phyloP scores from a whole-genome alignment of 2,888 invertebrate genomes.

The Pecten maximus region DNA sequence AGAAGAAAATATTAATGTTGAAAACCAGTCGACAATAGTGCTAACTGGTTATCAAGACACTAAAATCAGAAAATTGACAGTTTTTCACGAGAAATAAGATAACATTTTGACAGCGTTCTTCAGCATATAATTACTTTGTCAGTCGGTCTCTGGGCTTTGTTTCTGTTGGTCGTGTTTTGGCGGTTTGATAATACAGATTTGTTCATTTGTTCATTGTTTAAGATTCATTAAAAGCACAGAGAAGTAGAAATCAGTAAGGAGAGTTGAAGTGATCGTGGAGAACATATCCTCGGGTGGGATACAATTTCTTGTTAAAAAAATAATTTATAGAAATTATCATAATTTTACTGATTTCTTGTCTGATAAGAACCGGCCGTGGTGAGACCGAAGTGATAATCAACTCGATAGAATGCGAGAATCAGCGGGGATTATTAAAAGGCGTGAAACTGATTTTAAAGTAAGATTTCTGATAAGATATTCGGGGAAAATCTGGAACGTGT shows the following conservation, averaged over 20 bases:
- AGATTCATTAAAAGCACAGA: background rate
- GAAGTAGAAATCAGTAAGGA: background rate
- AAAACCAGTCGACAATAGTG: background rate
- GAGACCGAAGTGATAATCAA: background rate
- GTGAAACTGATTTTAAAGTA: background rate
- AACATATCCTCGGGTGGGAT: background rate
- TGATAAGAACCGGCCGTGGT: background rate
- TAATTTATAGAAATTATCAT: background rate
- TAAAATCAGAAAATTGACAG: background rate
- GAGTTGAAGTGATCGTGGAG: background rate
- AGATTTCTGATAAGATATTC: background rate
- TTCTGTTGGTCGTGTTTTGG: background rate
- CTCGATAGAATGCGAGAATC: background rate
- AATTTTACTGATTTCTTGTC: conserved; percentile 9
- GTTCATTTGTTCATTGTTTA: background rate
- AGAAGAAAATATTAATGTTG: background rate
- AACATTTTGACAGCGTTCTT: background rate
- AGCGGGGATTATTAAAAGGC: background rate
- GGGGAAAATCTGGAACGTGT: too few relatives aligned
- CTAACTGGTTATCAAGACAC: background rate
- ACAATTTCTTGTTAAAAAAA: background rate
- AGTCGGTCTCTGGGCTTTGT: background rate
- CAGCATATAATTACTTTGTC: background rate
- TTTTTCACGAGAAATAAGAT: background rate
- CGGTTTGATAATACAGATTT: background rate